Conservation (phyloP, 1,140 invertebrate genomes). For the fruit fly (Drosophila melanogaster) region Release_6_plus_ISO1_MT NT_033777.3:9099001-9099500, state of each 20-base stretch:
- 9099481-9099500: not conserved
- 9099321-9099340: conserved; percentile 68
- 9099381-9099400: conserved; percentile 70
- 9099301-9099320: conserved; percentile 68
- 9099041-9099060: conserved; percentile 1
- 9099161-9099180: conserved; percentile 39
- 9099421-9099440: conserved; percentile 1
- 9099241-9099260: not conserved
- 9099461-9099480: conserved; percentile 50
- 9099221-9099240: conserved; percentile 11
- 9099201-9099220: conserved; percentile 46
- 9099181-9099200: conserved; percentile 70
- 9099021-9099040: not conserved
- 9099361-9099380: conserved; percentile 65
- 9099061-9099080: conserved; percentile 24
- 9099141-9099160: not conserved
- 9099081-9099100: conserved; percentile 54
- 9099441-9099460: not conserved
- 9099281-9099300: conserved; percentile 18
- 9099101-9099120: conserved; percentile 44
- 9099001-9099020: conserved; percentile 1
- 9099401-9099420: conserved; percentile 53
- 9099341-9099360: conserved; percentile 24
- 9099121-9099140: conserved; percentile 35
- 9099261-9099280: conserved; percentile 65